phyloP scores from a whole-genome alignment of 2,113 vertebrate genomes.

The Pachycephala philippinensis region DNA sequence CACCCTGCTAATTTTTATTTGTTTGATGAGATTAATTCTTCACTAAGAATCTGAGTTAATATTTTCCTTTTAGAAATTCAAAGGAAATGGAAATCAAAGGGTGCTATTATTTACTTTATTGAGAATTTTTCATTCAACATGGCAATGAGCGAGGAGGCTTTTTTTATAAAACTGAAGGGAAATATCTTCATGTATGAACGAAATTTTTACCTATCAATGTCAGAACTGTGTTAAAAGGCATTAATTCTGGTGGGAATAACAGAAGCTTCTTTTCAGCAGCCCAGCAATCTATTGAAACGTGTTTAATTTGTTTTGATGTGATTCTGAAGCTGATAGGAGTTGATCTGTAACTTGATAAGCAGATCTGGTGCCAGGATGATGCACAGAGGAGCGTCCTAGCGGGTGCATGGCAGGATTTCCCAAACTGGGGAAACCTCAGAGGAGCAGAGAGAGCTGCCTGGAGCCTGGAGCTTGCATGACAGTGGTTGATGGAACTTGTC shows the following conservation, averaged over 20 bases:
- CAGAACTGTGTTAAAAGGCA: not conserved
- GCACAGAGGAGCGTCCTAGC: rapidly evolving
- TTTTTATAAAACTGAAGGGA: not conserved
- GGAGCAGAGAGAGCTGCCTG: not conserved
- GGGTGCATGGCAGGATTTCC: rapidly evolving
- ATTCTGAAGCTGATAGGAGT: not conserved
- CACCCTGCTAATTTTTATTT: not conserved
- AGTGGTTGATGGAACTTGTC: not conserved
- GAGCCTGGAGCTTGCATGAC: rapidly evolving
- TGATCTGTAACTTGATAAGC: not conserved
- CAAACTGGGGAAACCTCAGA: rapidly evolving
- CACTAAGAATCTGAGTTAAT: not conserved
- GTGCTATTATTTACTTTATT: not conserved
- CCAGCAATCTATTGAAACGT: not conserved
- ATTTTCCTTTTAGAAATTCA: not conserved
- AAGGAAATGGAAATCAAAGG: not conserved
- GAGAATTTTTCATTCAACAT: not conserved
- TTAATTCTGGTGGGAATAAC: not conserved
- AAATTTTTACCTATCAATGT: not conserved
- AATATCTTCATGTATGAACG: not conserved
- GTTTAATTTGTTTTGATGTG: not conserved
- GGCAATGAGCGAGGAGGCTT: not conserved
- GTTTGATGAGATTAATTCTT: not conserved
- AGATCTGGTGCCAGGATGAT: not conserved
- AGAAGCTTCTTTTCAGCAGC: not conserved